These are phyloP conservation scores for Octodonta nipae DNA, from an alignment of 2,888 invertebrate species.

Conservation along the genomic window DNA sequence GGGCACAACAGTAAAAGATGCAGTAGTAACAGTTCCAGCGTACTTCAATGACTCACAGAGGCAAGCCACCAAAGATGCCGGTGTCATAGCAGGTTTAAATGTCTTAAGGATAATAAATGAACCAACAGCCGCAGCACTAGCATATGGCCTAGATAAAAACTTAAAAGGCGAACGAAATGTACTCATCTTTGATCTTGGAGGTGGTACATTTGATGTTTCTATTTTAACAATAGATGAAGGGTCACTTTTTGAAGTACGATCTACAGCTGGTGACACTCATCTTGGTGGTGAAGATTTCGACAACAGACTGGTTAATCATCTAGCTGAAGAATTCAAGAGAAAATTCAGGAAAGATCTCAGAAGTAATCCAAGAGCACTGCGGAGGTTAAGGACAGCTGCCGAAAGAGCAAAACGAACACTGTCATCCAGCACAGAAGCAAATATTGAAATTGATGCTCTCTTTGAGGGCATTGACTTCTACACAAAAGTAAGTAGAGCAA, in stretches of 20 bases:
- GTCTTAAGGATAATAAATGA: conserved; percentile 73
- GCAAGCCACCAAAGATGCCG: conserved; percentile 75
- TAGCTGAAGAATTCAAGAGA: conserved; percentile 54
- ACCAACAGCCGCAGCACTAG: conserved; percentile 35
- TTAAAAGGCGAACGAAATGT: conserved; percentile 30
- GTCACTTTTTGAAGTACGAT: conserved; percentile 70
- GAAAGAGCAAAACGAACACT: conserved; percentile 66
- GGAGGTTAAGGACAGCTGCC: conserved; percentile 60
- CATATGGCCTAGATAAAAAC: conserved; percentile 21
- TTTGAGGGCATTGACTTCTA: conserved; percentile 62
- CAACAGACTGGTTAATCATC: conserved; percentile 43
- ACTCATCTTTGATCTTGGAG: conserved; percentile 53
- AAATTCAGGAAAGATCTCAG: conserved; percentile 58
- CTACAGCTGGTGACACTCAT: conserved; percentile 76
- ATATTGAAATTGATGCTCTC: conserved; percentile 62
- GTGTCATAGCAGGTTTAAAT: conserved; percentile 46
- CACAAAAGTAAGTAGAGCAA: conserved; percentile 57
- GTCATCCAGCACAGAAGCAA: conserved; percentile 62
- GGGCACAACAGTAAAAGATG: conserved; percentile 49
- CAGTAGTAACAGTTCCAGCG: conserved; percentile 22
- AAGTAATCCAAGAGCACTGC: conserved; percentile 45
- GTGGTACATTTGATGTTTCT: conserved; percentile 68
- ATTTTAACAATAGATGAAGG: conserved; percentile 68
- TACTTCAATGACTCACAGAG: conserved; percentile 52
- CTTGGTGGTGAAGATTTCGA: conserved; percentile 61